Evolutionary conservation across 2,888 invertebrate species (phyloP).

Genomic region (Archaeoteleia sp.): DNA sequence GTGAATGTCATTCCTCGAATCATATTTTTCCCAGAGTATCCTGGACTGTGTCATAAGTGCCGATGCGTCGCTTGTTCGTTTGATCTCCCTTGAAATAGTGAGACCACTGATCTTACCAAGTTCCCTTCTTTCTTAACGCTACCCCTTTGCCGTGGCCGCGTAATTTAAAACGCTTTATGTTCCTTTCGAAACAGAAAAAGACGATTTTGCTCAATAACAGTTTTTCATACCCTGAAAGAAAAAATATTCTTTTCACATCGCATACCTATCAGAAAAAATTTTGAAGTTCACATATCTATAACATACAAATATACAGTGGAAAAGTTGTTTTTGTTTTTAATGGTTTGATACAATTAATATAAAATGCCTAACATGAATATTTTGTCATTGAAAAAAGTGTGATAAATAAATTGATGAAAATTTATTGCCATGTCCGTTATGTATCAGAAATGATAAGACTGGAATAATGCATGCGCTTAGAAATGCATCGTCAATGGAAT

Average conservation of each 20-base stretch:
- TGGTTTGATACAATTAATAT: no score
- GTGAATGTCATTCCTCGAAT: constrained; percentile 37
- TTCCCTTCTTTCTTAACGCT: constrained; percentile 3
- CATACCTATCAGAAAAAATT: no score
- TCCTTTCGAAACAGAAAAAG: constrained; percentile 7
- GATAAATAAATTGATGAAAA: constrained; percentile 2
- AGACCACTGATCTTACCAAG: constrained; percentile 21
- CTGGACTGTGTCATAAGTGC: constrained; percentile 38
- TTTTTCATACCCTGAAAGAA: not conserved
- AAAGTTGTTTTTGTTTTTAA: no score
- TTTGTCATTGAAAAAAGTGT: not conserved
- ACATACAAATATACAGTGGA: no score
- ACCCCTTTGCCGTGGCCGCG: constrained; percentile 8
- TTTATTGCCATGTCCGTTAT: constrained; percentile 35
- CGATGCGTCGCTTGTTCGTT: constrained; percentile 40
- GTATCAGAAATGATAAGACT: constrained; percentile 28
- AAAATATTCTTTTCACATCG: no score
- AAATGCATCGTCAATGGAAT: constrained; percentile 53
- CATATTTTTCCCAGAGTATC: constrained; percentile 27
- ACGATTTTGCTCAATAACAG: not conserved
- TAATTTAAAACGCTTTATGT: constrained; percentile 15
- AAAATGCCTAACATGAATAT: no score
- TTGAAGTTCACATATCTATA: no score
- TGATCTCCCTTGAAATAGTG: constrained; percentile 40
- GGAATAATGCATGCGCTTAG: constrained; percentile 62